Percentiles rank a stretch among this genome's conserved stretches.
Conservation (phyloP, 2,113 vertebrate species). For the Pteropus alecto region DNA sequence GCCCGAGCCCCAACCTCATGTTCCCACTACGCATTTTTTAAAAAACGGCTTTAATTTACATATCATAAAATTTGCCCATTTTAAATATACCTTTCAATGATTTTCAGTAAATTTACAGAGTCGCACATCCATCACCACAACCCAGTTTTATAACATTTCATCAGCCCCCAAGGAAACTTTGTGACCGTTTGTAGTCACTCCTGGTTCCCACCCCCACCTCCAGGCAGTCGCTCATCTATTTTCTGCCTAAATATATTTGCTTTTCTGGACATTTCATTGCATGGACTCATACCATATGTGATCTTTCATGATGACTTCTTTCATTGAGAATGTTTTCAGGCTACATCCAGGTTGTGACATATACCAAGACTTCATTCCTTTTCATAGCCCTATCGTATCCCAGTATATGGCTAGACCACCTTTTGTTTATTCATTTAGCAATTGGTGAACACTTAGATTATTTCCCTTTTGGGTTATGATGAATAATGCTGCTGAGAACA, state of each 20-base stretch:
- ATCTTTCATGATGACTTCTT: not conserved
- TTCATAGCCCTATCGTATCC: not conserved
- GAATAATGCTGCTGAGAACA: not conserved
- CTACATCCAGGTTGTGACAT: not conserved
- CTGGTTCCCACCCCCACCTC: not conserved
- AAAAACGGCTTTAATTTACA: constrained; percentile 31
- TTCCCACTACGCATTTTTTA: not conserved
- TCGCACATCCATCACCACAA: not conserved
- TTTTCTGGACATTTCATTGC: not conserved
- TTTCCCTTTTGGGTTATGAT: not conserved
- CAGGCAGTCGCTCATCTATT: not conserved
- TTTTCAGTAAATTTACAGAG: not conserved
- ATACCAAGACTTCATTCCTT: not conserved
- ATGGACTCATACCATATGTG: not conserved
- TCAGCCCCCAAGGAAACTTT: not conserved
- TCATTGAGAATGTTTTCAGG: not conserved
- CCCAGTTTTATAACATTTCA: not conserved
- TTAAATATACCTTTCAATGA: not conserved
- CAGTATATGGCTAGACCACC: not conserved
- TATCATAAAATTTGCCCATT: not conserved
- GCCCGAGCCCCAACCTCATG: not conserved
- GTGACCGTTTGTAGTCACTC: not conserved
- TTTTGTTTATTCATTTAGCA: not conserved
- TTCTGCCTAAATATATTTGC: not conserved
- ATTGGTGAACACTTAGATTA: not conserved